Conservation (phyloP, 30 jellyfish, hydroid and myxozoan genomes). For the Chironex yamaguchii region DNA sequence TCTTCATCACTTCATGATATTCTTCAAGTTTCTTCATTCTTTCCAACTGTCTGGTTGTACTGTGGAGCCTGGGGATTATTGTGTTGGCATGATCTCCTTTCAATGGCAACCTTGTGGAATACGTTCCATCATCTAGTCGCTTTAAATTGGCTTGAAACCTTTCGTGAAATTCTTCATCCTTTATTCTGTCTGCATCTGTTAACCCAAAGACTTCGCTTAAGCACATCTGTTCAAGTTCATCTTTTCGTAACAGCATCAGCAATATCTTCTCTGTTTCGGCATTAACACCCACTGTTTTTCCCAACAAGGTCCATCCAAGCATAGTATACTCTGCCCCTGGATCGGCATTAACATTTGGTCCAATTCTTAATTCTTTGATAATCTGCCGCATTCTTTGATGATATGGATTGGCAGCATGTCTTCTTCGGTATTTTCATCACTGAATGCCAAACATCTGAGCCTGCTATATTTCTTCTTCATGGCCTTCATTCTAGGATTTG, state of each 20-base stretch:
- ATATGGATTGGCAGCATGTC: conserved; percentile 73
- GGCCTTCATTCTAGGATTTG: conserved; percentile 40
- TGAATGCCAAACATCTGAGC: conserved; percentile 6
- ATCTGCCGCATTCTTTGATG: conserved; percentile 61
- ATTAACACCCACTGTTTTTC: conserved; percentile 49
- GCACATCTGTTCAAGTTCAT: conserved; percentile 71
- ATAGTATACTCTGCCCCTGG: conserved; percentile 75
- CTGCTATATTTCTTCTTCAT: conserved; percentile 39
- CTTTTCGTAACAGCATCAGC: conserved; percentile 48
- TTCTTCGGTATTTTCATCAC: conserved; percentile 17
- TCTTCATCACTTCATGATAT: conserved; percentile 68
- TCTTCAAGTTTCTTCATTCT: conserved; percentile 57
- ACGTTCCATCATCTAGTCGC: conserved; percentile 59
- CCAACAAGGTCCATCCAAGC: conserved; percentile 76
- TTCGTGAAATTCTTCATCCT: conserved; percentile 40
- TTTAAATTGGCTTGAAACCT: conserved; percentile 30
- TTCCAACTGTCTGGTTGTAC: conserved; percentile 62
- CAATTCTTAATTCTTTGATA: conserved; percentile 64
- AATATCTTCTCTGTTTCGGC: conserved; percentile 50
- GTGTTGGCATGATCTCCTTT: conserved; percentile 52
- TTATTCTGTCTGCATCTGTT: conserved; percentile 52
- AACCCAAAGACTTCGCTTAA: conserved; percentile 59
- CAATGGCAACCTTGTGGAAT: conserved; percentile 71
- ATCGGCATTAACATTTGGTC: conserved; percentile 69
- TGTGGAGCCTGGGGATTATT: conserved; percentile 43